These are phyloP conservation scores for Neotoxoptera formosana DNA, from an alignment of 1,140 invertebrate species.

Conservation along the genomic window DNA sequence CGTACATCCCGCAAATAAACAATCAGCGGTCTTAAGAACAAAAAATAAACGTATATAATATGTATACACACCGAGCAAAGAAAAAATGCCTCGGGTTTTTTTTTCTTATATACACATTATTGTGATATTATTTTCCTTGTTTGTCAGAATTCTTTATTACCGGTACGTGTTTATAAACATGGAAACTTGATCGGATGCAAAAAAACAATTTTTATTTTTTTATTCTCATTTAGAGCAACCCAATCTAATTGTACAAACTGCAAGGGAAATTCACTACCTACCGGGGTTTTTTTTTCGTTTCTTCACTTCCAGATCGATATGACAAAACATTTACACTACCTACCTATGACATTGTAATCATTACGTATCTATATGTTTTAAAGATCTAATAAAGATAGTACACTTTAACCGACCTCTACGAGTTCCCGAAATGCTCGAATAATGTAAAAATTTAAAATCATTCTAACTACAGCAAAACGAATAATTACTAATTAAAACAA, in stretches of 20 bases:
- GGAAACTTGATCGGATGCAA: conserved; percentile 52
- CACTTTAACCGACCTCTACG: not conserved
- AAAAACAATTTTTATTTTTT: conserved; percentile 14
- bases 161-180: conserved; percentile 49
- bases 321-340: not conserved
- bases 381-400: not conserved
- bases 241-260: conserved; percentile 12
- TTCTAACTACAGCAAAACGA: not conserved
- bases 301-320: not conserved
- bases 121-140: conserved; percentile 35
- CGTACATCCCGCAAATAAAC: conserved; percentile 56
- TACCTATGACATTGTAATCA: not conserved
- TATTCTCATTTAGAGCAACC: conserved; percentile 40
- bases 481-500: not conserved
- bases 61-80: not conserved
- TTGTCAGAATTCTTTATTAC: conserved; percentile 50
- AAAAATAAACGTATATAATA: not conserved
- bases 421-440: not conserved
- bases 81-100: conserved; percentile 43
- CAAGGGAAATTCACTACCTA: not conserved
- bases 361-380: not conserved
- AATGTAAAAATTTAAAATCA: not conserved
- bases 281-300: not conserved
- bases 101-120: conserved; percentile 37
- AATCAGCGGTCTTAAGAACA: conserved; percentile 41